Conservation (phyloP, 2,888 invertebrate species). For the Drosophila meridiana region DNA sequence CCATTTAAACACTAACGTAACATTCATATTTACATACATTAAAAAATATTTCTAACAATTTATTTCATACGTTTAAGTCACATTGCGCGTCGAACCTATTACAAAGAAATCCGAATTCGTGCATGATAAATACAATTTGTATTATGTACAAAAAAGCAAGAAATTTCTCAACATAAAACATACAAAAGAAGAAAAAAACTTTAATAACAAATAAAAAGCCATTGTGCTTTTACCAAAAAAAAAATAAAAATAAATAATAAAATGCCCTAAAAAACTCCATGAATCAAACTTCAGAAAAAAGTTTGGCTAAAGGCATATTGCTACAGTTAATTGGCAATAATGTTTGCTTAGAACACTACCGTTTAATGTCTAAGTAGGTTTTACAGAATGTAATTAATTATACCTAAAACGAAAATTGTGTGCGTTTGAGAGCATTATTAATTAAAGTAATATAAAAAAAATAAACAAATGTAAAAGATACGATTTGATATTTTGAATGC, state of each 20-base stretch:
- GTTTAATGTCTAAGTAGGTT: slow-evolving; percentile 76
- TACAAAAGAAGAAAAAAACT: slow-evolving; percentile 3
- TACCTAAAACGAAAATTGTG: slow-evolving; percentile 54
- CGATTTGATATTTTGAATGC: slow-evolving; percentile 4
- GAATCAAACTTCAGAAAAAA: slow-evolving; percentile 27
- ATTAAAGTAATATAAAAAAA: slow-evolving; percentile 54
- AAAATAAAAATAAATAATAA: slow-evolving; percentile 26
- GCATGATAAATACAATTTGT: slow-evolving; percentile 66
- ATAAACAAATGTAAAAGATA: slow-evolving; percentile 63
- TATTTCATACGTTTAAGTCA: slow-evolving; percentile 67
- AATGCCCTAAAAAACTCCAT: slow-evolving; percentile 31
- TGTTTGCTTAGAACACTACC: slow-evolving; percentile 62
- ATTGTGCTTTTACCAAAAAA: slow-evolving; percentile 41
- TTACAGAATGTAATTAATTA: slow-evolving; percentile 73
- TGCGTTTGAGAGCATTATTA: slow-evolving; percentile 59
- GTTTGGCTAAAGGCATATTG: slow-evolving; percentile 54
- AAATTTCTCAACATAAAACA: slow-evolving; percentile 37
- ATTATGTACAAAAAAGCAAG: slow-evolving; percentile 70
- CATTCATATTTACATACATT: slow-evolving; percentile 65
- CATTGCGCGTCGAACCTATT: slow-evolving; percentile 58
- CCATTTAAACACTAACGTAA: slow-evolving; percentile 64
- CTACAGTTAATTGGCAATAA: slow-evolving; percentile 54
- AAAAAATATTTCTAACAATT: slow-evolving; percentile 63
- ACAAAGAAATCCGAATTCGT: slow-evolving; percentile 39
- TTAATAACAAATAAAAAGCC: slow-evolving; percentile 32